Evolutionary conservation across 2,113 vertebrate genomes (phyloP).

Genomic region (Cepphus grylle): DNA sequence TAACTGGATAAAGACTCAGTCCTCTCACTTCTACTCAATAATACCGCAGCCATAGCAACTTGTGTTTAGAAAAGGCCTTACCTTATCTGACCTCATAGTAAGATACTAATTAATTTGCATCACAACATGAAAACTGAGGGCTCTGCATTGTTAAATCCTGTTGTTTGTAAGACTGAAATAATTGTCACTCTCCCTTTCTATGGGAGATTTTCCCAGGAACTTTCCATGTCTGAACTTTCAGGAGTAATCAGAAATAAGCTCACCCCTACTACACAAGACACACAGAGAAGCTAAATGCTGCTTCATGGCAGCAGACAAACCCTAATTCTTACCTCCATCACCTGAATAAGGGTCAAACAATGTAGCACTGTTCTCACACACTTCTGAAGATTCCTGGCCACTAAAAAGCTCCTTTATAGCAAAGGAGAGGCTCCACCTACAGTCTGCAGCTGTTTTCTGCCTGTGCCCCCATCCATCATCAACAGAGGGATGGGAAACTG

Average conservation of each 20-base stretch:
- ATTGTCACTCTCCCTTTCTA: background rate
- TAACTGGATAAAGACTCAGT: background rate
- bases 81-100: background rate
- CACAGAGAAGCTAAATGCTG: background rate
- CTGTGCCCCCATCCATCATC: background rate
- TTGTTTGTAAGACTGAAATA: background rate
- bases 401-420: background rate
- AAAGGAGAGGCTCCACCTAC: background rate
- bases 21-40: background rate
- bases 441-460: background rate
- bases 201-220: background rate
- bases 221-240: background rate
- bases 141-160: background rate
- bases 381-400: background rate
- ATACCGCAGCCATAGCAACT: background rate
- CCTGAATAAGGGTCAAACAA: background rate
- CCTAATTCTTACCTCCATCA: background rate
- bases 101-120: conserved; percentile 15
- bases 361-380: background rate
- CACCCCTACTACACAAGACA: background rate
- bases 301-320: background rate
- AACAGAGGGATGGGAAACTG: background rate
- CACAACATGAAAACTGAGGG: background rate
- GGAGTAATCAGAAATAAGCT: background rate
- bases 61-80: background rate